Evolutionary conservation across 2,888 invertebrate genomes (phyloP).

Genomic region (Drosophila mimica): DNA sequence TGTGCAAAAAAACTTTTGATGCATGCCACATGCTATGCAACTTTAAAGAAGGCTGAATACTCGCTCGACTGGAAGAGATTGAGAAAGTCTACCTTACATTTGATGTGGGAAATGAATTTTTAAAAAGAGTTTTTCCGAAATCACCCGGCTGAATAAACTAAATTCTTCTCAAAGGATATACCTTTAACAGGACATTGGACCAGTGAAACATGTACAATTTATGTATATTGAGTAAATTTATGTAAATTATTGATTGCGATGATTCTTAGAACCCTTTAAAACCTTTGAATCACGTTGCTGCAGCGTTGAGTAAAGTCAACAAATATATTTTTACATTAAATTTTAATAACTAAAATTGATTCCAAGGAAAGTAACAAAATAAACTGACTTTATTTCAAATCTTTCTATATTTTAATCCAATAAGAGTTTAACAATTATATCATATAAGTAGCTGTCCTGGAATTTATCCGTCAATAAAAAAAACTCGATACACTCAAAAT

Average conservation of each 20-base stretch:
- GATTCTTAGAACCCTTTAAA: not conserved
- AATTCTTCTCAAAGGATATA: not conserved
- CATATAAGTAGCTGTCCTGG: not conserved
- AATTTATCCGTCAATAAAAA: not conserved
- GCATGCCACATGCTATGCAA: conserved; percentile 16
- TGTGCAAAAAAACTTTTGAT: conserved; percentile 17
- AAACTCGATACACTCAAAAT: not conserved
- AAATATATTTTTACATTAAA: not conserved
- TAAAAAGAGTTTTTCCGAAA: not conserved
- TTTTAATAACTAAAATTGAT: not conserved
- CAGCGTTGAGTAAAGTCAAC: not conserved
- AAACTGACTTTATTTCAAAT: not conserved
- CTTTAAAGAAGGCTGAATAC: conserved; percentile 10
- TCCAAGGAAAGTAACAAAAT: too few relatives aligned
- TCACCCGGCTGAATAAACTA: not conserved
- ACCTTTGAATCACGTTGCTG: not conserved
- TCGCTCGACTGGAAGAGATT: not conserved
- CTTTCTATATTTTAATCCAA: not conserved
- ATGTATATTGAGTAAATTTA: not conserved
- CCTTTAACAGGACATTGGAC: not conserved
- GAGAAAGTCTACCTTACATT: not conserved
- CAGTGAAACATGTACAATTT: not conserved
- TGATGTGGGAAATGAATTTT: conserved; percentile 2
- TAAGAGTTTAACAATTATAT: not conserved
- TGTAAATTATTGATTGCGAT: not conserved